Evolutionary conservation across 2,113 vertebrate species (phyloP), one percentile per base, ranked within the genome.

Genomic region (Eleginops maclovinus): DNA sequence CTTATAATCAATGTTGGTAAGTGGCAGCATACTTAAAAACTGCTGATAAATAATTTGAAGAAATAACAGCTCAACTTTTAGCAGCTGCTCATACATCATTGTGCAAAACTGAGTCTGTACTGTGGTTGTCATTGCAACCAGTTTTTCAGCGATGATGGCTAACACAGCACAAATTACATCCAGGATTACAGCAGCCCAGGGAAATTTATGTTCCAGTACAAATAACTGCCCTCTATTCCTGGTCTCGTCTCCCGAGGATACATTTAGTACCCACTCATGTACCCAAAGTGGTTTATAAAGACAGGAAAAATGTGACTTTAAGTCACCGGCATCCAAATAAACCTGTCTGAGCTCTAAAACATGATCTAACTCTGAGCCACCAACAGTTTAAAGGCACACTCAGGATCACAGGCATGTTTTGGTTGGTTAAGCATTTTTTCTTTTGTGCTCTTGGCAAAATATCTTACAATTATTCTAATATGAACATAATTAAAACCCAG

Each of bases 401-500:
- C 28, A 78, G 24, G 47, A 71, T 41, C 13, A 43, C 3, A 43
- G 21, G n/a, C 11, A 9, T 5, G 14, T 28, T 43, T 81, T 46
- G n/a, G 51, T 65, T 74, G 63, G 49, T 75, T 19, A 79, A 41
- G 60, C 21, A 72, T 71, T 68, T 14, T 47, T 70, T 14, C n/a
- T 53, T 66, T 81, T 77, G 40, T 81, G 47, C 67, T 58, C 1
- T 15, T 2, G 40, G 68, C 24, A 26, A 78, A 81, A 72, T 3
- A 70, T 74, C 69, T 64, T 87, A 65, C 61, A 67, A 55, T 82
- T 85, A 77, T 79, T 80, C 40, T 40, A 75, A 72, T 49, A 60
- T 68, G 73, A 61, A 65, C 40, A 79, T 77, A 65, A 82, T 86
- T 77, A 75, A 50, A 63, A 83, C 31, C 55, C 58, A 83, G 81